Conservation (phyloP, 2,113 vertebrate species). For the Neogale vison region DNA sequence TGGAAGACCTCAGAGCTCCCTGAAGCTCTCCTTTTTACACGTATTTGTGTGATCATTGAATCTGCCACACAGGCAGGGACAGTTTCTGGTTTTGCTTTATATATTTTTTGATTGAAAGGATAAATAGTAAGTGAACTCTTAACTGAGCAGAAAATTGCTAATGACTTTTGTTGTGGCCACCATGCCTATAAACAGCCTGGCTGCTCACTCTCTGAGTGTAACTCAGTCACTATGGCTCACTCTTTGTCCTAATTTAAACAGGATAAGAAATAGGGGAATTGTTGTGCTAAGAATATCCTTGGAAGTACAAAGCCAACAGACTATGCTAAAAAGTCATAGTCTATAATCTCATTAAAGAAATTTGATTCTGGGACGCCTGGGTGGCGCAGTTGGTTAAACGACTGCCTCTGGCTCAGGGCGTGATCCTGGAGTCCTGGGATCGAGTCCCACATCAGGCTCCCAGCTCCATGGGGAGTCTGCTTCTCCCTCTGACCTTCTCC, state of each 20-base stretch:
- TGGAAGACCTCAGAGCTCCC: background rate
- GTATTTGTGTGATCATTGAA: background rate
- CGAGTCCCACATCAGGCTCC: no score
- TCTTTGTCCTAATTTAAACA: background rate
- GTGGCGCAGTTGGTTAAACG: no score
- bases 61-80: no score
- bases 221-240: background rate
- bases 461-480: no score
- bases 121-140: background rate
- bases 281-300: background rate
- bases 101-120: background rate
- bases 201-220: background rate
- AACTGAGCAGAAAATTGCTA: background rate
- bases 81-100: background rate
- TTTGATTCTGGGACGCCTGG: constrained; percentile 10
- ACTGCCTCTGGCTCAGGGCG: no score
- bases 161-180: background rate
- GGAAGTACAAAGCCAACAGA: background rate
- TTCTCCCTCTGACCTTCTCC: no score
- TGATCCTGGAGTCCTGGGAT: no score
- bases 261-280: background rate
- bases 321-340: background rate
- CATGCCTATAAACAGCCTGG: background rate
- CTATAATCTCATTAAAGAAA: background rate
- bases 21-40: background rate